Evolutionary conservation across 2,113 vertebrate species (phyloP), one percentile per base, ranked within the genome.

Genomic region (Scomber japonicus): DNA sequence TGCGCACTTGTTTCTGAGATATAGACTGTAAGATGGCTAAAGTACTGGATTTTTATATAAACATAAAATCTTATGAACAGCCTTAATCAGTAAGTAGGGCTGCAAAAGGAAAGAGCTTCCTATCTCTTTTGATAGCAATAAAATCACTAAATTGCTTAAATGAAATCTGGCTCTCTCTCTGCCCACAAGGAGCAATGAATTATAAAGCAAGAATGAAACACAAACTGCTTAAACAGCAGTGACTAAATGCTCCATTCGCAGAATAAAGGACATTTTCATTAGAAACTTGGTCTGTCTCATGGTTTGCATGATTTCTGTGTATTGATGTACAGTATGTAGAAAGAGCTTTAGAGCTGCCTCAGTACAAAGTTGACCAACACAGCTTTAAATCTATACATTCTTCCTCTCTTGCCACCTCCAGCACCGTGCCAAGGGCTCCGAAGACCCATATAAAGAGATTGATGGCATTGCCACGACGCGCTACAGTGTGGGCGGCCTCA

Each of bases 381-480:
- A 64, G n/a, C 69, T 61, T 60, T 50, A 71, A 80, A 65, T 86
- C 66, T 65, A 12, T 35, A 30, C 46, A 8, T 60, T 13, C 17
- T 44, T 44, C 44, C 51, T 72, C 24, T 84, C 73, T 70, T 71
- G 27, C 44, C 35, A 62, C 45, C 46, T 73, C 14, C 96, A 98
- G 88, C 97, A 99, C 92, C 97, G 97, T 64, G 96, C 97, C 86
- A 96, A 97, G 88, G 95, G 94, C 71, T 97, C 97, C 0, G 96
- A 97, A 40, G 98, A 99, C 92, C 90, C 91, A 1, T 99, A 97
- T 74, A 99, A 99, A 86, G 98, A 99, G 95, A 99, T 99, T 9
- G 98, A 99, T 87, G 97, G 97, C 1, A 97, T 99, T 17, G 98
- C 98, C 16, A 99, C 98, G 5, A 99, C 98, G 0, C 97, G 98